Evolutionary conservation across 2,113 vertebrate species (phyloP), one percentile per base, ranked within the genome.

Genomic region (Pseudopodoces humilis): DNA sequence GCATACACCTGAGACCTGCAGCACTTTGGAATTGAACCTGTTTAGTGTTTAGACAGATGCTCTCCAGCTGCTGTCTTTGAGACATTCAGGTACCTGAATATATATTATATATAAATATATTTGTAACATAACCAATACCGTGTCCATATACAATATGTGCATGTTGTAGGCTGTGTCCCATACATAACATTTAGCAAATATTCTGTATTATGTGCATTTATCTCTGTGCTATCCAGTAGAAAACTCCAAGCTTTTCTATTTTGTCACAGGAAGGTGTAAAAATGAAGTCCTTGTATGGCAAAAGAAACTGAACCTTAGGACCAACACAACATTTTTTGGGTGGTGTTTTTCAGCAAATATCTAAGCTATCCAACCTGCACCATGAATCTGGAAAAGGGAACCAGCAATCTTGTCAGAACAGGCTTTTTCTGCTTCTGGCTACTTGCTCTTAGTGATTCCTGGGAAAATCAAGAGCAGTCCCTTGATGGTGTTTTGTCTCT

Each of bases 61-160:
- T 90, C 30, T 23, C 30, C 78, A 90, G 67, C 43, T 72, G 75
- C 49, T 65, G 10, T 11, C 56, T 33, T 2, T 33, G 77, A 71
- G 67, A 41, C 15, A 8, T 56, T 71, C 59, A 67, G 35, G 43
- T 55, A 50, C 35, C 19, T 46, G 46, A 39, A 39, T 39, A 39
- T 39, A 39, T 39, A 39, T 39, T 39, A 39, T 39, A 39, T 39
- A 39, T 39, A 39, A 39, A 39, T 39, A 39, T 39, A 39, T 39
- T 39, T 39, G 39, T 12, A 39, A 6, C 33, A 3, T 11, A 83
- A 39, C 31, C 33, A 47, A 3, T 15, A 4, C 44, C 2, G 2
- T 0, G 3, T 4, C 67, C 18, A 7, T 30, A 16, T 27, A 6
- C 6, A 6, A 10, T 8, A 11, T 11, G 7, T 11, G 19, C 6